These are phyloP conservation scores for Charina bottae DNA, from an alignment of 2,113 vertebrate genomes.

Conservation along the genomic window DNA sequence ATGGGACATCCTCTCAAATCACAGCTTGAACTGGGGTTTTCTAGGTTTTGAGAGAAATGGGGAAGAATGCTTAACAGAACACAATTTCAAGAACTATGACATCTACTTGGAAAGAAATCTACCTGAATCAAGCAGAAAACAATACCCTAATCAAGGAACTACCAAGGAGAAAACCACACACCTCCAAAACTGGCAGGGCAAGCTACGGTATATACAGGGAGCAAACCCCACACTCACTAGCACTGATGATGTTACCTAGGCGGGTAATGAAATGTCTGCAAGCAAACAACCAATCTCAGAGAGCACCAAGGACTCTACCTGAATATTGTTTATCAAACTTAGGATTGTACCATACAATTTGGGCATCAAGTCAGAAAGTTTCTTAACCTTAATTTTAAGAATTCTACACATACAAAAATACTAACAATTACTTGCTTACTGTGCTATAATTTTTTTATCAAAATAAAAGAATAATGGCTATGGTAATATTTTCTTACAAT, in stretches of 20 bases:
- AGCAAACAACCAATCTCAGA: too few species aligned
- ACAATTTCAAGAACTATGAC: not conserved
- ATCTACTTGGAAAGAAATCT: too few species aligned
- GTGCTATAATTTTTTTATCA: not conserved
- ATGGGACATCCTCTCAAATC: too few species aligned
- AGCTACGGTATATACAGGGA: too few species aligned
- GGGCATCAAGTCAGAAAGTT: not conserved
- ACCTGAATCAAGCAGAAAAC: too few species aligned
- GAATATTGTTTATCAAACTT: not conserved
- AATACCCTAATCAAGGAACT: not conserved
- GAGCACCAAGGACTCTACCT: not conserved
- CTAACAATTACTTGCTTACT: not conserved
- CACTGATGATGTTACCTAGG: too few species aligned
- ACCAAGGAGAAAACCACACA: not conserved
- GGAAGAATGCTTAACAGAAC: not conserved
- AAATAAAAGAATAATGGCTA: not conserved
- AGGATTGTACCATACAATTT: not conserved
- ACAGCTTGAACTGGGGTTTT: too few species aligned
- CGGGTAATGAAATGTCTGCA: too few species aligned
- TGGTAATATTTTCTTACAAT: not conserved
- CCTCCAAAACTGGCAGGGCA: too few species aligned
- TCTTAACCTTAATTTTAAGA: not conserved
- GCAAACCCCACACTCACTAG: too few species aligned
- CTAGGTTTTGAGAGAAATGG: not conserved
- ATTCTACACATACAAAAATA: not conserved